Conservation (phyloP, 1,140 invertebrate species). For the Mercenaria mercenaria region DNA sequence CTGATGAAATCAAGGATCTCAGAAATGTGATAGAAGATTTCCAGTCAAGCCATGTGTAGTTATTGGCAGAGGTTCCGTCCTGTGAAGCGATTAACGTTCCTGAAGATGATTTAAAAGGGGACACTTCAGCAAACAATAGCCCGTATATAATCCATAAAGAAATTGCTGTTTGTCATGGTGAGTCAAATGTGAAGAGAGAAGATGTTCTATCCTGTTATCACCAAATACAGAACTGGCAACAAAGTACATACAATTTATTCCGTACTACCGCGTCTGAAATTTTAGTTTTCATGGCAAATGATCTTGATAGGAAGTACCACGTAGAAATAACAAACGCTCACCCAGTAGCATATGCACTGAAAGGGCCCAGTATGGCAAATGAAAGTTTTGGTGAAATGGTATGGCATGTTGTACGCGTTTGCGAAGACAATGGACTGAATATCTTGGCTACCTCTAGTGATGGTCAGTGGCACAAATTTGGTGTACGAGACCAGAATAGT, state of each 20-base stretch:
- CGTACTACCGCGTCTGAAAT: not conserved
- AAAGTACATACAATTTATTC: not conserved
- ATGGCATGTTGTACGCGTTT: not conserved
- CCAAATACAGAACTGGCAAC: not conserved
- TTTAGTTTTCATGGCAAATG: constrained; percentile 13
- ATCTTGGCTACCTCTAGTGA: not conserved
- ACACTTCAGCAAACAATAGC: not conserved
- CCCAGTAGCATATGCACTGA: constrained; percentile 8
- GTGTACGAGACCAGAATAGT: not conserved
- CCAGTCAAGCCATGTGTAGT: not conserved
- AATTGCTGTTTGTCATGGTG: not conserved
- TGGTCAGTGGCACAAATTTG: constrained; percentile 17
- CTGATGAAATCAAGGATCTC: not conserved
- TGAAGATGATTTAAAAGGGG: not conserved
- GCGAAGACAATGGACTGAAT: not conserved
- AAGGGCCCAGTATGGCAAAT: constrained; percentile 12
- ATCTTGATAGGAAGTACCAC: not conserved
- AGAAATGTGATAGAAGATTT: not conserved
- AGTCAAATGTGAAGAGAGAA: not conserved
- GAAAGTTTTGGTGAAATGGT: constrained; percentile 5
- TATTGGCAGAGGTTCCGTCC: constrained; percentile 1
- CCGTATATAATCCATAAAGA: not conserved
- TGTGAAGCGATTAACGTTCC: not conserved
- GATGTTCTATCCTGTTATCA: not conserved
- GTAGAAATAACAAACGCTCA: constrained; percentile 7